Percentiles rank a stretch among this genome's conserved stretches.
phyloP scores from a whole-genome alignment of 2,888 invertebrate species.

The Plagodis dolabraria region DNA sequence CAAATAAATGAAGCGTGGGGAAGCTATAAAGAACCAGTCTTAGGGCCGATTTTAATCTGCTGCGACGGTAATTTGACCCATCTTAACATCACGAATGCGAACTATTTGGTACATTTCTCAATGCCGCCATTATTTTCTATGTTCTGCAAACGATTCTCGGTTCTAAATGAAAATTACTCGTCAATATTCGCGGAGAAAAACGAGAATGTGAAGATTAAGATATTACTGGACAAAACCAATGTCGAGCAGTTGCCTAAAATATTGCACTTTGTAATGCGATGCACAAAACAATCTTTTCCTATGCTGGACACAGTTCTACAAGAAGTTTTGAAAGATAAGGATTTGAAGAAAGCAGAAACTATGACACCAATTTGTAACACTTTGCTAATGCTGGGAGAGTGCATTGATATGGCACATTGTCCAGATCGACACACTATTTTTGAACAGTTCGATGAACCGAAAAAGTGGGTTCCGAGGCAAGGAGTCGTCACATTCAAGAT shows the following conservation, averaged over 20 bases:
- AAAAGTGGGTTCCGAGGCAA: constrained; percentile 77
- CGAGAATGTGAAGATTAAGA: constrained; percentile 67
- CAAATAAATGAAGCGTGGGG: constrained; percentile 67
- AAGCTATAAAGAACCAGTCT: constrained; percentile 65
- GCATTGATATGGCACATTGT: constrained; percentile 84
- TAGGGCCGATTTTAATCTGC: constrained; percentile 86
- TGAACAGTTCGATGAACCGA: constrained; percentile 78
- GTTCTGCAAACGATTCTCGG: constrained; percentile 89
- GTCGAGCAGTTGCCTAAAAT: constrained; percentile 86
- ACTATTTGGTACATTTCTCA: constrained; percentile 89
- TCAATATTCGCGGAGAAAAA: constrained; percentile 62
- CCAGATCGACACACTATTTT: constrained; percentile 86
- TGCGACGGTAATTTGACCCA: constrained; percentile 88
- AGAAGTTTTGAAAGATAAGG: constrained; percentile 63
- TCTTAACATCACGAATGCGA: constrained; percentile 87
- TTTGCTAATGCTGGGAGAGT: constrained; percentile 87
- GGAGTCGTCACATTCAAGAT: constrained; percentile 86
- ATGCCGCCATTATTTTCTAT: constrained; percentile 87
- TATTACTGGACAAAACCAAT: constrained; percentile 86
- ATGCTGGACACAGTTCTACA: constrained; percentile 60
- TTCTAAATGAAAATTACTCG: constrained; percentile 86
- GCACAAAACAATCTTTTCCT: constrained; percentile 52
- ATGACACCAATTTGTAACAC: constrained; percentile 84
- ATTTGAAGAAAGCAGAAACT: constrained; percentile 68
- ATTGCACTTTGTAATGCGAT: constrained; percentile 83